Conservation (phyloP, 64 coral and sea anemone genomes). For the Stylophora pistillata region DNA sequence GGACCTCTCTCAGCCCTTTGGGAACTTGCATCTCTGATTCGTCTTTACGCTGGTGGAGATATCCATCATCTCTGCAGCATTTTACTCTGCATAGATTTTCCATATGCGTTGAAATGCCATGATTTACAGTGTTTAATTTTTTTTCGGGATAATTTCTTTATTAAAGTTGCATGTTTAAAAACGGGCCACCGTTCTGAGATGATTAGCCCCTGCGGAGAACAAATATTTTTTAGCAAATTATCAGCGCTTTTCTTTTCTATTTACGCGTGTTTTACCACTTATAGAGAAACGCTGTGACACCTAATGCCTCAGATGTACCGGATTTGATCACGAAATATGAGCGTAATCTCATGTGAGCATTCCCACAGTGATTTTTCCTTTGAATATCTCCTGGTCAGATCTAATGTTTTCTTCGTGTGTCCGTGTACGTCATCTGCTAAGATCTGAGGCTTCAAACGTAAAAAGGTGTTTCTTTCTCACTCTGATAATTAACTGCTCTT, state of each 20-base stretch:
- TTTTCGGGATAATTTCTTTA: not conserved
- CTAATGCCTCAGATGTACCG: not conserved
- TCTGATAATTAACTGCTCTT: not conserved
- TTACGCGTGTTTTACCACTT: conserved; percentile 25
- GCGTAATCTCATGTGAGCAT: not conserved
- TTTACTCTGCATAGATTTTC: not conserved
- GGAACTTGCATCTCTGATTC: not conserved
- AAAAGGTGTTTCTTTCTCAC: not conserved
- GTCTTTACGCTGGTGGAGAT: not conserved
- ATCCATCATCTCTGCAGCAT: not conserved
- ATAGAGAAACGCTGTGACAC: conserved; percentile 7
- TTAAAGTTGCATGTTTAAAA: not conserved
- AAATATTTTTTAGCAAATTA: conserved; percentile 18
- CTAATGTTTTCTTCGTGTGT: not conserved
- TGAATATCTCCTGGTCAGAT: not conserved
- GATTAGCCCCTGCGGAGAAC: not conserved
- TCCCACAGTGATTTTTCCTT: not conserved
- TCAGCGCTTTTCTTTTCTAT: conserved; percentile 7
- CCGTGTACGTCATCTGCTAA: not conserved
- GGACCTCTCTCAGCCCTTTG: not conserved
- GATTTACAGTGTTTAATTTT: not conserved
- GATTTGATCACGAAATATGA: conserved; percentile 14
- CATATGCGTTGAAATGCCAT: not conserved
- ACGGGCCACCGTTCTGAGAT: not conserved
- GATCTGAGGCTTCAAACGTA: not conserved